phyloP scores from a whole-genome alignment of 2,888 invertebrate species.

The Eueremaeus valkanovi region DNA sequence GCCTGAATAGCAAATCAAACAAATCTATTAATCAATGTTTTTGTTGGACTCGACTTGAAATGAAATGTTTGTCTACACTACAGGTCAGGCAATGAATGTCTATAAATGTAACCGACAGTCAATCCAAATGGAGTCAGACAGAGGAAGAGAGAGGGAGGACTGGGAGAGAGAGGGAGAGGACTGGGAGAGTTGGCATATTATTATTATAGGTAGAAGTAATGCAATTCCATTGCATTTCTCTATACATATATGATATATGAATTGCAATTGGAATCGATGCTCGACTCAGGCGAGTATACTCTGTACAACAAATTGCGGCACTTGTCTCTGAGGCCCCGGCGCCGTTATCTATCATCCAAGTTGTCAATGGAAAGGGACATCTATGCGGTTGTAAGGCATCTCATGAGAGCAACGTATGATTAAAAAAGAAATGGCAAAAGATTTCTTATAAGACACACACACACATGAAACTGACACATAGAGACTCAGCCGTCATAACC shows the following conservation, averaged over 20 bases:
- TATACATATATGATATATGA: slow-evolving; percentile 21
- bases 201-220: slow-evolving; percentile 25
- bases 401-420: slow-evolving; percentile 32
- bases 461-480: background rate
- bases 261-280: slow-evolving; percentile 35
- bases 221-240: slow-evolving; percentile 14
- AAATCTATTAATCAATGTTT: background rate
- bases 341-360: slow-evolving; percentile 34
- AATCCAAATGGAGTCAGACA: background rate
- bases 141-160: background rate
- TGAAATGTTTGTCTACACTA: background rate
- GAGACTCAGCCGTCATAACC: background rate
- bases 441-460: slow-evolving; percentile 22
- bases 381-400: slow-evolving; percentile 27
- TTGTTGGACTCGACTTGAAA: too few species aligned
- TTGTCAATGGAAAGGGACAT: slow-evolving; percentile 35
- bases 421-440: slow-evolving; percentile 34
- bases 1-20: slow-evolving; percentile 1
- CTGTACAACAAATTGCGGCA: slow-evolving; percentile 41
- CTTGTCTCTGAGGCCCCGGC: slow-evolving; percentile 40
- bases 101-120: background rate
- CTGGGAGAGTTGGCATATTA: background rate
- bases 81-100: background rate
- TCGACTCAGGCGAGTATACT: slow-evolving; percentile 31
- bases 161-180: background rate